Evolutionary conservation across 2,113 vertebrate species (phyloP), one percentile per base, ranked within the genome.

Genomic region (Rana temporaria): DNA sequence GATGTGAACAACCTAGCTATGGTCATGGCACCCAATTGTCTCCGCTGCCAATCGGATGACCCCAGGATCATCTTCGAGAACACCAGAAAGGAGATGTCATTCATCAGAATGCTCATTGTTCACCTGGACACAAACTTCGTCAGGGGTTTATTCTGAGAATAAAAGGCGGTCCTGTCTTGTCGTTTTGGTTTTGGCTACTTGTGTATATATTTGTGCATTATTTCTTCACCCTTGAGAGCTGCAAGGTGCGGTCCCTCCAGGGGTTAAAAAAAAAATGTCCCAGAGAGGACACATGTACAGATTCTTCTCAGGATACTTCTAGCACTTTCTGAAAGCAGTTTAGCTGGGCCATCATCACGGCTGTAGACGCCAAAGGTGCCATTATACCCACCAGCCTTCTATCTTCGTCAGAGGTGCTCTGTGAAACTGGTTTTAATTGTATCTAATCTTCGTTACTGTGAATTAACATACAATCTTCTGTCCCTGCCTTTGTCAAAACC

Each of bases 11-110:
- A 97, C 90, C 88, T 97, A 87, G 96, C 96, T 84, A 97, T 97
- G 96, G 96, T 97, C 79, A 97, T 97, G 96, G 96, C 96, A 6
- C 96, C 96, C 76, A 97, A 97, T 90, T 97, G 96, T 84, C 93
- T 97, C 66, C 92, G 96, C 26, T 97, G 96, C 85, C 95, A 96
- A 56, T 97, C 96, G 0, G 94, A 97, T 0, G 96, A 97, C 77
- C 96, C 96, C 0, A 92, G 95, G 0, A 0, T 97, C 77, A 97
- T 97, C 88, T 96, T 97, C 17, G 96, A 97, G 88, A 97, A 97
- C 88, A 97, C 96, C 0, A 95, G 96, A 84, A 96, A 97, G 76
- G 96, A 97, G 87, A 97, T 97, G 96, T 95, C 96, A 77, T 97
- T 97, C 78, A 88, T 97, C 42, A 92, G 96, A 73, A 95, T 97